phyloP scores from a whole-genome alignment of 1,140 invertebrate genomes.

The Anadara kagoshimensis region DNA sequence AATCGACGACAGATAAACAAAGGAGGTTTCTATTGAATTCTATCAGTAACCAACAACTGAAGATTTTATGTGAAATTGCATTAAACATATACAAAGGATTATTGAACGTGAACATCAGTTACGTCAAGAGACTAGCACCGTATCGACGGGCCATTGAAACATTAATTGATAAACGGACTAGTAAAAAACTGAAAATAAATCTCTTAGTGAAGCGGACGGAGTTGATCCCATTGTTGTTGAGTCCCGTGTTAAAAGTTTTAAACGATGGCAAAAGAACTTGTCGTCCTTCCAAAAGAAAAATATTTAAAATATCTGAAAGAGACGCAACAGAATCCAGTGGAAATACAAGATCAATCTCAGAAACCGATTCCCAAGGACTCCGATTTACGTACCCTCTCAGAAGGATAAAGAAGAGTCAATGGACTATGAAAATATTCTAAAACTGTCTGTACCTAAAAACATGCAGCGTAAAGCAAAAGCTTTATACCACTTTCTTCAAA shows the following conservation, averaged over 20 bases:
- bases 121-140: conserved; percentile 26
- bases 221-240: conserved; percentile 8
- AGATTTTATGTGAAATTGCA: conserved; percentile 20
- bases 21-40: conserved; percentile 18
- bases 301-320: conserved; percentile 14
- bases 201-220: not conserved
- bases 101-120: not conserved
- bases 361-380: not conserved
- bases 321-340: not conserved
- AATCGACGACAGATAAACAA: conserved; percentile 1
- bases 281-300: conserved; percentile 28
- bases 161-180: not conserved
- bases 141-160: conserved; percentile 1
- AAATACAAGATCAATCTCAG: not conserved
- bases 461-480: not conserved
- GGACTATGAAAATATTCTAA: not conserved
- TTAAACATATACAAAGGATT: conserved; percentile 26
- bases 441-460: not conserved
- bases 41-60: conserved; percentile 12
- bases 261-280: conserved; percentile 27
- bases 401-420: not conserved
- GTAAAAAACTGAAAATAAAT: conserved; percentile 1
- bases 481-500: not conserved
- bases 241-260: conserved; percentile 14
- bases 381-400: not conserved